Evolutionary conservation across 1,140 invertebrate species (phyloP), one percentile per base, ranked within the genome.

Genomic region (Megalopta genalis): DNA sequence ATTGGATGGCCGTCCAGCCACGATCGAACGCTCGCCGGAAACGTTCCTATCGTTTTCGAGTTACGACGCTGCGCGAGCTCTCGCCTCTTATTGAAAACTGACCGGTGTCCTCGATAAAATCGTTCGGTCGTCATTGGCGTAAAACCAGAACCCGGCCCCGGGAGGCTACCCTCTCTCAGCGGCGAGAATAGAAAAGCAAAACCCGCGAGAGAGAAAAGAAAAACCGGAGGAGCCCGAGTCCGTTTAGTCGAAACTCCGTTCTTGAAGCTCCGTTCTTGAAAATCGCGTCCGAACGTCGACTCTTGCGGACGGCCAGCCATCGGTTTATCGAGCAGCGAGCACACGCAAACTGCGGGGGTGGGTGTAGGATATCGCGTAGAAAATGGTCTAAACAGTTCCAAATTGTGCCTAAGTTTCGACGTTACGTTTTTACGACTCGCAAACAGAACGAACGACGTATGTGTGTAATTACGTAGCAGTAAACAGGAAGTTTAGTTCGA

Each of bases 401-500:
- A 92, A 93, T 92, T 92, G 91, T 93, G 92, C 91, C 91, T 92
- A 93, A 93, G 91, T 93, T 93, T 90, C 87, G 88, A 90, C 86
- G 79, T 90, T 92, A 91, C 86, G 88, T 92, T 92, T 91, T 87
- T 90, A 91, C 83, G 80, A 90, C 81, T 84, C 79, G 85, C 85
- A 89, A 46, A 80, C 85, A 85, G 84, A 77, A 81, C 83, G 70
- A 79, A 82, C 57, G 77, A 83, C 76, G 60, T 78, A 82, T 86
- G 54, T 18, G 16, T 52, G 59, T 77, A 86, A 76, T 25, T 79
- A 83, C 60, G 74, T 78, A 77, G 83, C 69, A 75, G 59, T 69
- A 80, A 78, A 86, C 57, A 46, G 63, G 77, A 76, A 67, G 42
- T 86, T 86, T 80, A 86, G 85, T 86, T 86, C 37, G 60, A 73